A percentile compares a stretch with the other conserved stretches of the same genome.
phyloP scores from a whole-genome alignment of 2,113 vertebrate species.

The Petrocephalus microphthalmus region DNA sequence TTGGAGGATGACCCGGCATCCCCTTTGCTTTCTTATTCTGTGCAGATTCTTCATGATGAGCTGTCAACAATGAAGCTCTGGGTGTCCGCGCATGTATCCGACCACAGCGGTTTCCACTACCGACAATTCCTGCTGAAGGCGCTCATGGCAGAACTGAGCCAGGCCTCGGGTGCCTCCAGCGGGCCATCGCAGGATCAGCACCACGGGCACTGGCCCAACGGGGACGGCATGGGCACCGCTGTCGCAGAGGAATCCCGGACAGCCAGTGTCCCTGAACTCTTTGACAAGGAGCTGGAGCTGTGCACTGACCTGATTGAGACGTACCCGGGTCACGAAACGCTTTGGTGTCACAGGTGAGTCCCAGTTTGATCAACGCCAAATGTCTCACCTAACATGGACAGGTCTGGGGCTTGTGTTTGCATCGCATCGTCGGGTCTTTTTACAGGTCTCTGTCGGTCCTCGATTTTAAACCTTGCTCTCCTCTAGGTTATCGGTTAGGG shows the following conservation, averaged over 20 bases:
- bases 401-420: neutral
- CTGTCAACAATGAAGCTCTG: constrained; percentile 81
- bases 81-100: constrained; percentile 91
- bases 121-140: constrained; percentile 89
- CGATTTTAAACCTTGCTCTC: neutral
- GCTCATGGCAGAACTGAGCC: constrained; percentile 61
- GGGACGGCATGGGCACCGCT: constrained; percentile 43
- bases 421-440: neutral
- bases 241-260: constrained; percentile 16
- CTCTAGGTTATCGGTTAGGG: neutral
- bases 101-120: constrained; percentile 98
- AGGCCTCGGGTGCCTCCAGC: constrained; percentile 35
- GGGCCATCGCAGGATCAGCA: constrained; percentile 46
- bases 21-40: constrained; percentile 3
- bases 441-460: neutral
- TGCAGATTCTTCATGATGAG: constrained; percentile 83
- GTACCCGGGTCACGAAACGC: constrained; percentile 89
- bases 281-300: constrained; percentile 82
- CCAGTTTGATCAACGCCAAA: neutral
- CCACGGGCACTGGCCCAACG: constrained; percentile 52
- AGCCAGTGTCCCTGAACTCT: constrained; percentile 45
- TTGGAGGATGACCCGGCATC: neutral
- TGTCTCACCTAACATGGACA: neutral
- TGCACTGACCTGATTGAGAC: constrained; percentile 84
- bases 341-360: constrained; percentile 94